These are phyloP conservation scores for Dendrocopos noguchii DNA, from an alignment of 2,113 vertebrate species.

Conservation along the genomic window DNA sequence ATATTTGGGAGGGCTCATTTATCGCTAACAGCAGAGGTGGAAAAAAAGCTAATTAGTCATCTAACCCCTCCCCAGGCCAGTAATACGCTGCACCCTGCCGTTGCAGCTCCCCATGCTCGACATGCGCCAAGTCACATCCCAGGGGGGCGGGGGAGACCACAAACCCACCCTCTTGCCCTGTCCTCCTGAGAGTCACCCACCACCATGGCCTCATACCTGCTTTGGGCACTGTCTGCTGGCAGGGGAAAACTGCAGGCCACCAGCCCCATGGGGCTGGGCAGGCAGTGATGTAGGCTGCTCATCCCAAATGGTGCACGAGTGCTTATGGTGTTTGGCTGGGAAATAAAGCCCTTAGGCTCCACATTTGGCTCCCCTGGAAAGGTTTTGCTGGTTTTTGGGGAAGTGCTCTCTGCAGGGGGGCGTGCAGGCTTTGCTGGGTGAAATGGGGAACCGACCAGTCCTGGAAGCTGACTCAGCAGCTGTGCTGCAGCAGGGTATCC, in stretches of 20 bases:
- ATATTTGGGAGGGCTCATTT: fast-evolving
- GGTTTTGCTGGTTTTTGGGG: background rate
- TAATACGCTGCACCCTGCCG: fast-evolving
- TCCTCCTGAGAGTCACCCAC: background rate
- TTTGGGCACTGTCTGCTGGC: fast-evolving
- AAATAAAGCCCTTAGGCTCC: background rate
- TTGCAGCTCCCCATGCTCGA: background rate
- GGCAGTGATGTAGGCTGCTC: fast-evolving
- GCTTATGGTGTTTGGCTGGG: background rate
- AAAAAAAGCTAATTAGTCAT: background rate
- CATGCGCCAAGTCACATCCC: background rate
- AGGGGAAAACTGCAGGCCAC: background rate
- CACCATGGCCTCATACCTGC: fast-evolving
- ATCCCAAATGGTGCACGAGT: fast-evolving
- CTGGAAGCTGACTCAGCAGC: background rate
- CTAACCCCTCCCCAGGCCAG: background rate
- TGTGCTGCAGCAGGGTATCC: background rate
- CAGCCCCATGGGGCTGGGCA: background rate
- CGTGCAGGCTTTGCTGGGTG: background rate
- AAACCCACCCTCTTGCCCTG: background rate
- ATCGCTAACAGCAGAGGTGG: background rate
- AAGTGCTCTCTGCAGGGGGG: background rate
- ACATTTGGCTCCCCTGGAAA: fast-evolving
- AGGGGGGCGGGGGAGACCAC: background rate
- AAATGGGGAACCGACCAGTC: background rate